Evolutionary conservation across 2,113 vertebrate genomes (phyloP).

Genomic region (Rhabdomys dilectus): DNA sequence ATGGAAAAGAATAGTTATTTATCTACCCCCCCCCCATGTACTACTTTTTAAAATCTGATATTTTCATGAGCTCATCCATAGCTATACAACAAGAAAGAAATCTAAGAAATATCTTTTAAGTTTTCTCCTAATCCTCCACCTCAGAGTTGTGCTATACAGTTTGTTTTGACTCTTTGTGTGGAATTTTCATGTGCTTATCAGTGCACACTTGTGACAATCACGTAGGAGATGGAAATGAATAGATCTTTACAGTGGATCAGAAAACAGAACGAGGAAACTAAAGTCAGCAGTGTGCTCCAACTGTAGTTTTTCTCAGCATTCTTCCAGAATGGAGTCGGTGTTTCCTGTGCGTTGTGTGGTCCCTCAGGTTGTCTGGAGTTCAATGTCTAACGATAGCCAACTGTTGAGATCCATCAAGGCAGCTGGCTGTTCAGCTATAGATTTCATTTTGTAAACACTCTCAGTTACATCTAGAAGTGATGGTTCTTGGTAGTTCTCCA

Average conservation of each 20-base stretch:
- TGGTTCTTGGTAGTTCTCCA: constrained; percentile 18
- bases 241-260: constrained; percentile 6
- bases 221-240: constrained; percentile 10
- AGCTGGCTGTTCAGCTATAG: background rate
- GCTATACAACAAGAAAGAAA: background rate
- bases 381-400: constrained; percentile 18
- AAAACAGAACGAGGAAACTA: constrained; percentile 59
- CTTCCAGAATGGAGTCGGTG: constrained; percentile 43
- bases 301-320: constrained; percentile 46
- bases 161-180: constrained; percentile 51
- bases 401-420: background rate
- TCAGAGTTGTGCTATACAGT: background rate
- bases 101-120: background rate
- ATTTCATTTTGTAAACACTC: background rate
- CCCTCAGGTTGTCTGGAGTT: background rate
- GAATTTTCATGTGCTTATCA: constrained; percentile 64
- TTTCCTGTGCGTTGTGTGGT: background rate
- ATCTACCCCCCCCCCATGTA: background rate
- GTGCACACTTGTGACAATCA: background rate
- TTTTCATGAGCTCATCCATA: background rate
- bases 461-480: background rate
- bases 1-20: constrained; percentile 6
- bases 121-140: constrained; percentile 9
- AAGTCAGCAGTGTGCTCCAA: constrained; percentile 20
- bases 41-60: background rate